Conservation (phyloP, 2,113 vertebrate species). For the Cinclus mexicanus region DNA sequence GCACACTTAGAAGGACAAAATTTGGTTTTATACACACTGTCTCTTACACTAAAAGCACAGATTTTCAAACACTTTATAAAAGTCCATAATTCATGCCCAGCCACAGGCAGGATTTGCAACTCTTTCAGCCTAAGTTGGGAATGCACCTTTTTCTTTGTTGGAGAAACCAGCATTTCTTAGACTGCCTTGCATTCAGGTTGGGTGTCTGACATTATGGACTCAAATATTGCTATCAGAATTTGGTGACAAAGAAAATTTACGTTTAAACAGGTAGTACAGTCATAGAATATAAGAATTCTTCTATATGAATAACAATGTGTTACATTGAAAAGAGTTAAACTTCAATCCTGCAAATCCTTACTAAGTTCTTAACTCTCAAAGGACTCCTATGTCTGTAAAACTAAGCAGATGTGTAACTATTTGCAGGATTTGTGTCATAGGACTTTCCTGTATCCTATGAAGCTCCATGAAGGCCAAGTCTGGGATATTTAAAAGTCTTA, state of each 20-base stretch:
- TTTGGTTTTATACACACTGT: slow-evolving; percentile 20
- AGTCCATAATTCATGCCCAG: slow-evolving; percentile 31
- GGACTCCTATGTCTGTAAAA: not conserved
- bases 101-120: not conserved
- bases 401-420: not conserved
- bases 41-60: slow-evolving; percentile 49
- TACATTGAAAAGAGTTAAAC: not conserved
- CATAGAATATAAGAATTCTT: not conserved
- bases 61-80: slow-evolving; percentile 42
- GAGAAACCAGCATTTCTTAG: not conserved
- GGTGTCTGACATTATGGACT: not conserved
- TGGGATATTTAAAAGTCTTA: not conserved
- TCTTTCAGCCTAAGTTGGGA: not conserved
- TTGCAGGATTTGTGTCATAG: not conserved
- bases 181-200: not conserved
- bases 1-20: slow-evolving; percentile 42
- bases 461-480: not conserved
- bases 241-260: not conserved
- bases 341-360: not conserved
- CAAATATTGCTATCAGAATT: not conserved
- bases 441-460: not conserved
- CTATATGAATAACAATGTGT: not conserved
- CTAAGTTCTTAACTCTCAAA: not conserved
- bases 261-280: not conserved
- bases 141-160: not conserved